Evolutionary conservation across 2,888 invertebrate genomes (phyloP), one percentile per base, ranked within the genome.

Genomic region (Tuta absoluta): DNA sequence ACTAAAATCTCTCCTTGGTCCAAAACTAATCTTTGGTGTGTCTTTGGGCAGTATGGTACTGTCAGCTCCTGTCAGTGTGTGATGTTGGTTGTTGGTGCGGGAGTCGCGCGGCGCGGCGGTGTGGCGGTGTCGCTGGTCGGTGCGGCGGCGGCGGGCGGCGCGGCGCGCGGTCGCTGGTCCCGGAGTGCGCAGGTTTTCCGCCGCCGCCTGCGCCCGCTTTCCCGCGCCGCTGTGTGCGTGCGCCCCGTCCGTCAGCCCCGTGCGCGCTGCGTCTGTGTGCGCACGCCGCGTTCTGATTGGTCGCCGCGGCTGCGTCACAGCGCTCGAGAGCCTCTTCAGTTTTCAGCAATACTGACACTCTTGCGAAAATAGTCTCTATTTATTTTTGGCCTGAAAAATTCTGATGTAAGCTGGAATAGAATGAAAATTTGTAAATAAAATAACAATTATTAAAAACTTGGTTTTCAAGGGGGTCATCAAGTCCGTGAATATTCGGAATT

Each of bases 191-290:
- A 17, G 60, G 61, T 48, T 49, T 48, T 51, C 51, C 37, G 19
- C 59, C 41, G 59, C 59, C 21, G n/a, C 53, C 53, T 28, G 23
- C 53, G 21, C 59, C 57, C 59, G 59, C 59, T 37, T 33, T 38
- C 38, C 59, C 41, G 41, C 59, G 59, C 41, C 28, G 1, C 1
- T 41, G 61, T 48, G 61, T 49, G 61, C 48, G 61, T 45, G 48
- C 48, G 59, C 57, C 66, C 68, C 62, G n/a, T n/a, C 63, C 62
- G 63, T 63, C 48, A n/a, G 62, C 61, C 68, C 61, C 64, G 63
- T 63, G 62, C 41, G 62, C 62, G 67, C 60, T 60, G 64, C 21
- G 53, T 37, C 38, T 56, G 69, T 64, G 65, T 67, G 68, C 17
- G 67, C 63, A 66, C 63, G 41, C 49, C n/a, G 41, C 24, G 23